Evolutionary conservation across 2,113 vertebrate species (phyloP).

Genomic region (Hippocampus barbouri): DNA sequence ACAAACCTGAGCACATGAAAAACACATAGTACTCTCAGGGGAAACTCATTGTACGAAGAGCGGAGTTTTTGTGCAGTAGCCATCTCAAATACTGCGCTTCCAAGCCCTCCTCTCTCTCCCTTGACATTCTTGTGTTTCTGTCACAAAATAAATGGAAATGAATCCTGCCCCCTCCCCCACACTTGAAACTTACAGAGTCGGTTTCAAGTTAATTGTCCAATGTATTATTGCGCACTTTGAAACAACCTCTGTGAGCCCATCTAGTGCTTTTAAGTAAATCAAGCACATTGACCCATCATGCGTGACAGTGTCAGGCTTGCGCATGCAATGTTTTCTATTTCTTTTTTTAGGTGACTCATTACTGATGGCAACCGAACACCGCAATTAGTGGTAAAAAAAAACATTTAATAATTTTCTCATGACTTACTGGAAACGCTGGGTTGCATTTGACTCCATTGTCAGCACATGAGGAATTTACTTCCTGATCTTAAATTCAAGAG

Average conservation of each 20-base stretch:
- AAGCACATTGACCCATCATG: background rate
- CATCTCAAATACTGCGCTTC: background rate
- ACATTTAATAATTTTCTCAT: constrained; percentile 19
- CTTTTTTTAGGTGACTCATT: background rate
- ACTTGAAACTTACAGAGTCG: background rate
- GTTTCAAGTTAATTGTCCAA: background rate
- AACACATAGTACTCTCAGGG: background rate
- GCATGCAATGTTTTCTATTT: background rate
- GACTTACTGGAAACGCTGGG: constrained; percentile 15
- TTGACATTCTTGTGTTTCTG: constrained; percentile 4
- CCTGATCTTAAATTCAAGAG: background rate
- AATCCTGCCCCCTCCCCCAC: background rate
- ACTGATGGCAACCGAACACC: background rate
- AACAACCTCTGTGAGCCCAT: background rate
- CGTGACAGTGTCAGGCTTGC: background rate
- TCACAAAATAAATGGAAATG: constrained; percentile 5
- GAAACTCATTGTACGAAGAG: background rate
- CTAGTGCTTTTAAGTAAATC: background rate
- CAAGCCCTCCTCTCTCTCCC: background rate
- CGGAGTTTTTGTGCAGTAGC: background rate
- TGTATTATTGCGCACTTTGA: background rate
- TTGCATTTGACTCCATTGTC: background rate
- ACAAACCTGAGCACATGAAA: background rate
- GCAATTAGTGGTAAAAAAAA: constrained; percentile 19
- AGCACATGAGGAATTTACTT: background rate